phyloP scores from a whole-genome alignment of 2,888 invertebrate genomes.

The Eupithecia insigniata region DNA sequence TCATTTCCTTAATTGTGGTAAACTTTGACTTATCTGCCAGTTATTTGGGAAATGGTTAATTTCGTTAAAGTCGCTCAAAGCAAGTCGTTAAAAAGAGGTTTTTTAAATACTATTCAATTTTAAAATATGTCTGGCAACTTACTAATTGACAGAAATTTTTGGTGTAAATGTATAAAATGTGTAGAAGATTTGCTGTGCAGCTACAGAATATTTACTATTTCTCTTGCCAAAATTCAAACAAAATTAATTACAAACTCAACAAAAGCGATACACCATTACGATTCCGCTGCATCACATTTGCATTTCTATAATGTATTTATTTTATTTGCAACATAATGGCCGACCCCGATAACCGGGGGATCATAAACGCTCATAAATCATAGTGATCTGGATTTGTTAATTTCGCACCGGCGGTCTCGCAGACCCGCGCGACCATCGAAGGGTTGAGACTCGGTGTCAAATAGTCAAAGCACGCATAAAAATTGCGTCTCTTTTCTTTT shows the following conservation, averaged over 20 bases:
- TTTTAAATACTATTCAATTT: slow-evolving; percentile 4
- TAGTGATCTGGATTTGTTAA: slow-evolving; percentile 76
- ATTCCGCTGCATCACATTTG: slow-evolving; percentile 46
- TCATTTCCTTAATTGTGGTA: slow-evolving; percentile 68
- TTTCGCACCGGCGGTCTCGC: slow-evolving; percentile 49
- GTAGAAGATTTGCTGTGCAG: too few relatives aligned
- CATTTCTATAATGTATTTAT: slow-evolving; percentile 47
- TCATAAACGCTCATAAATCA: slow-evolving; percentile 73
- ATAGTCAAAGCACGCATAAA: slow-evolving; percentile 48
- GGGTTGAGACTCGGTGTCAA: slow-evolving; percentile 57
- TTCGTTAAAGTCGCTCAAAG: slow-evolving; percentile 26
- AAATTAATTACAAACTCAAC: slow-evolving; percentile 36
- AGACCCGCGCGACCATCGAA: slow-evolving; percentile 46
- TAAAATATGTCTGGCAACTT: slow-evolving; percentile 8
- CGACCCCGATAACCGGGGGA: slow-evolving; percentile 63
- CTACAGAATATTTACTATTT: slow-evolving; percentile 7
- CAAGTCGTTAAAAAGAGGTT: slow-evolving; percentile 14
- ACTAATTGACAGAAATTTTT: neutral
- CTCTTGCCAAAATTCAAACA: slow-evolving; percentile 33
- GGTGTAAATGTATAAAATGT: neutral
- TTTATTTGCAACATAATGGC: slow-evolving; percentile 50
- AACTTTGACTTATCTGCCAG: slow-evolving; percentile 44
- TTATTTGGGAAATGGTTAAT: slow-evolving; percentile 32
- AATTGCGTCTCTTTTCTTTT: slow-evolving; percentile 36
- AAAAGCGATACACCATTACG: slow-evolving; percentile 42